A percentile compares a stretch with the other conserved stretches of the same genome.
Evolutionary conservation across 2,888 invertebrate genomes (phyloP).

Genomic region (Rosalia funebris): DNA sequence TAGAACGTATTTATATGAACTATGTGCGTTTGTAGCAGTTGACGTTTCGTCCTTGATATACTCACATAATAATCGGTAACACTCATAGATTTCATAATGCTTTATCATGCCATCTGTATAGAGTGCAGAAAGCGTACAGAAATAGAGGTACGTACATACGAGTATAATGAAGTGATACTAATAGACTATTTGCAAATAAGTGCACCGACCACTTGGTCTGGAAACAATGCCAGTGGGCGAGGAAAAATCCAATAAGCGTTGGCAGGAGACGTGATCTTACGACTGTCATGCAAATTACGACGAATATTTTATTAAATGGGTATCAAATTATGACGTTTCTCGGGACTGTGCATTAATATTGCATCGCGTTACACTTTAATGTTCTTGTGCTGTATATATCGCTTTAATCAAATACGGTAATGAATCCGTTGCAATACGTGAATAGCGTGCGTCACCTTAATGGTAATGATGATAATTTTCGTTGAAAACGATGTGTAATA

Average conservation of each 20-base stretch:
- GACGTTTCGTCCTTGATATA: neutral
- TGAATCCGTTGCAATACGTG: neutral
- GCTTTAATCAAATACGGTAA: no score
- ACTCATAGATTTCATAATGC: neutral
- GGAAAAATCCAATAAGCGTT: conserved; percentile 11
- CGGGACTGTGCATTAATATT: conserved; percentile 13
- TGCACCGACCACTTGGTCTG: conserved; percentile 7
- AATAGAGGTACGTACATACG: conserved; percentile 12
- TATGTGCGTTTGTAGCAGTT: no score
- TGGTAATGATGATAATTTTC: no score
- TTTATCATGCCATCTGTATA: neutral
- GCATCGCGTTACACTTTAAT: conserved; percentile 11
- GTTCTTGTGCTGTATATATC: neutral
- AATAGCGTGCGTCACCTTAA: neutral
- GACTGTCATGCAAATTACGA: conserved; percentile 18
- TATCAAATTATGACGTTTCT: conserved; percentile 18
- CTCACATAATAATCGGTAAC: neutral
- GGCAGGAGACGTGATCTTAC: conserved; percentile 17
- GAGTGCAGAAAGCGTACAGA: conserved; percentile 2
- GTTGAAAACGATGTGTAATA: no score
- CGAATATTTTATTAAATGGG: conserved; percentile 16
- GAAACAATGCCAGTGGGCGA: conserved; percentile 16
- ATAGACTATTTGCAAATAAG: conserved; percentile 19
- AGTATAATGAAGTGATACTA: conserved; percentile 10
- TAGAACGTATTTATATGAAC: no score